Base-by-base conservation (phyloP, 2,888 invertebrate genomes). In the Malthinus seriepunctatus region DNA sequence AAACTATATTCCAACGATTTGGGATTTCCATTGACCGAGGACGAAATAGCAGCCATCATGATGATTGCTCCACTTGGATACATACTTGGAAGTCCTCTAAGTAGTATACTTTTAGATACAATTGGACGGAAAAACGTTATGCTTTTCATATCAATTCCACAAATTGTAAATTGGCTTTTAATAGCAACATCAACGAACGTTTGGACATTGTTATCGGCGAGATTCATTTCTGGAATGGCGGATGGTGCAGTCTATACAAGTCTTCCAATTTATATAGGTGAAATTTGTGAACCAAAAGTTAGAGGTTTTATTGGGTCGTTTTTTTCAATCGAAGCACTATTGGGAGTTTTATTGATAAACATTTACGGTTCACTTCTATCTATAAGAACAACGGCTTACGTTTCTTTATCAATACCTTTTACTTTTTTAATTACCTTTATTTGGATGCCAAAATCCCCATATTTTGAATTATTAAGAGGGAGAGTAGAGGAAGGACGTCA, bases 361-460 rank as follows among this genome's bases (percentile, higher is more conserved):
- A 79, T 83, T 71, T 81, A 84, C 66, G 85, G 85, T 12, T 84
- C 84, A 8, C 83, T 80, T 73, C 81, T 83, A 31, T 75, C 80
- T 58, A 82, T 85, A 75, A 72, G 73, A 65, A 74, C 74, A 11
- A 76, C 84, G 63, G 83, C 83, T 56, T 78, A 78, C 55, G 80
- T 85, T 73, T 85, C 84, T 71, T 78, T 85, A 67, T 73, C 82
- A 62, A 78, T 86, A 53, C 84, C 87, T 8, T 74, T 85, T 31
- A 66, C 83, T 35, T 83, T 85, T 68, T 73, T 86, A 15, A 57
- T 84, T 14, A 76, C 81, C 31, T 83, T 87, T 72, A 75, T 82
- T 39, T 84, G 83, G 71, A 78, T 88, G 71, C 88, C 88, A 10
- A 89, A 89, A 78, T 66, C 69, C 4, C 74, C 74, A 0, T 73